Evolutionary conservation across 1,140 invertebrate genomes (phyloP), one percentile per base, ranked within the genome.

Genomic region (Parasteatoda tepidariorum): DNA sequence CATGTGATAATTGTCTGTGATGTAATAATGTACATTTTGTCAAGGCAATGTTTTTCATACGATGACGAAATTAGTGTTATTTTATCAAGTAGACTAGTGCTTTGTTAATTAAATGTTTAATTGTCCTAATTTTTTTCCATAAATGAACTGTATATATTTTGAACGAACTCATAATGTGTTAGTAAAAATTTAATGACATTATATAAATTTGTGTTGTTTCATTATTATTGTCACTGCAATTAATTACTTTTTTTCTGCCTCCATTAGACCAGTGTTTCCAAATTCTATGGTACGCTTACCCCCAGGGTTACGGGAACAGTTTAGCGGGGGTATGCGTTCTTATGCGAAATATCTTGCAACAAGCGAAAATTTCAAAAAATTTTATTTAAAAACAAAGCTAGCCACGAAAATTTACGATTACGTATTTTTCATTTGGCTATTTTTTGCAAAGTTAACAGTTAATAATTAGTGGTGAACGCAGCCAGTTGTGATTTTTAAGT

Each of bases 1-100:
- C 78, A 82, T 30, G 78, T 82, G 78, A 82, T 82, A 82, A 70
- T 67, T 82, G 48, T 82, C 78, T 82, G 78, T 82, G 78, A 82
- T 82, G 78, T 82, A 68, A n/a, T n/a, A n/a, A n/a, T 82, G 78
- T 82, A 82, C 24, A 62, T 79, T 67, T 82, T 55, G 30, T 38
- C 34, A 31, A 82, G 41, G 13, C 41, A 48, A 71, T 33, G 67
- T 70, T 48, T 48, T 82, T 82, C 78, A 57, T 82, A 71, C 18
- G 15, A 82, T 61, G 66, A 82, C 78, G 38, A 71, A 82, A 82
- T 79, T 54, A 30, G 48, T 82, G 78, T 82, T 82, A 82, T 82
- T 82, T 82, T 82, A 82, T 82, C 78, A 70, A 70, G 78, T 71
- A 70, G 78, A 82, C 67, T 82, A 82, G 66, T 82, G 66, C 33